Conservation (phyloP, 2,888 invertebrate genomes). For the Drosophila aldrichi region DNA sequence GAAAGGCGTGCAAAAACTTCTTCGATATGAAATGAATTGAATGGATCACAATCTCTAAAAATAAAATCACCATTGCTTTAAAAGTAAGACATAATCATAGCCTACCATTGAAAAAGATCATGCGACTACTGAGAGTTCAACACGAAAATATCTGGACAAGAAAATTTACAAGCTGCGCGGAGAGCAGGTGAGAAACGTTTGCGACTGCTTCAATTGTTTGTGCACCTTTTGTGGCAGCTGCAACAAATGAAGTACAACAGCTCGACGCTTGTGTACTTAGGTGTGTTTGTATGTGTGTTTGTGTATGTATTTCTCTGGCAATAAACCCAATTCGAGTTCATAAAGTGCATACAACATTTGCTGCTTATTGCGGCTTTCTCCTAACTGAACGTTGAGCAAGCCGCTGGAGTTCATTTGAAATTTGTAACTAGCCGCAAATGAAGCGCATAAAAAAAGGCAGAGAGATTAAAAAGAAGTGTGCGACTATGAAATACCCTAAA, state of each 20-base stretch:
- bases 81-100: not conserved
- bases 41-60: not conserved
- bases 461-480: not conserved
- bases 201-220: conserved; percentile 8
- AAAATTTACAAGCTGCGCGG: conserved; percentile 4
- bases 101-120: not conserved
- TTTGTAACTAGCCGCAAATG: conserved; percentile 50
- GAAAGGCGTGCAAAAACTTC: conserved; percentile 6
- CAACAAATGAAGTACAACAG: conserved; percentile 27
- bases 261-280: conserved; percentile 38
- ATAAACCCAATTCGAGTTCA: conserved; percentile 67
- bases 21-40: too few species aligned
- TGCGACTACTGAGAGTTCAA: not conserved
- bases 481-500: conserved; percentile 1
- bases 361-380: conserved; percentile 54
- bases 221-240: conserved; percentile 15
- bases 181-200: conserved; percentile 51
- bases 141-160: not conserved
- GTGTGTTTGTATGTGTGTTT: conserved; percentile 35
- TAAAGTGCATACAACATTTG: conserved; percentile 45
- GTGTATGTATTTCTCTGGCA: conserved; percentile 52
- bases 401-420: conserved; percentile 62
- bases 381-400: conserved; percentile 31
- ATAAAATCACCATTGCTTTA: not conserved
- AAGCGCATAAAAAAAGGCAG: conserved; percentile 36